A percentile compares a stretch with the other conserved stretches of the same genome.
Conservation (phyloP, 2,888 invertebrate species). For the Silvanus unidentatus region DNA sequence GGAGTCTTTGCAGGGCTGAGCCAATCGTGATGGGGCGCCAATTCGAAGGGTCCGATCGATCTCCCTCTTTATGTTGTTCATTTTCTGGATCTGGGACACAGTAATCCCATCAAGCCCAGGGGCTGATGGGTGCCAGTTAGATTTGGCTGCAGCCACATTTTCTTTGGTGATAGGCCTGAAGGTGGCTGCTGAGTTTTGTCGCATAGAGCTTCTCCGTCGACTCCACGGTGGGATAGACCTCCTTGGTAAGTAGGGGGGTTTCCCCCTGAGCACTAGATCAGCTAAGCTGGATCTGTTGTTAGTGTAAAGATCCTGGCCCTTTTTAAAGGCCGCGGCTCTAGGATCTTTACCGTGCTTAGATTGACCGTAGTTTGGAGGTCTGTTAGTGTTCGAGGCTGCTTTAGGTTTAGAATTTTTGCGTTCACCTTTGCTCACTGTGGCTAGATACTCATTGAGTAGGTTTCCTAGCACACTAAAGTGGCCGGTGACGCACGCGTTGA, state of each 20-base stretch:
- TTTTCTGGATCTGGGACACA: constrained; percentile 1
- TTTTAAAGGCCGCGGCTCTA: constrained; percentile 1
- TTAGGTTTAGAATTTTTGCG: neutral
- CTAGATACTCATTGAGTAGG: neutral
- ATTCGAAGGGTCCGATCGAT: constrained; percentile 14
- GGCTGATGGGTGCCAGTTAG: constrained; percentile 13
- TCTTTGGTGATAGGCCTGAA: neutral
- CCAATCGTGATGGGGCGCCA: constrained; percentile 26
- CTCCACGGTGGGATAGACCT: neutral
- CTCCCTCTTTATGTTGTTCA: neutral
- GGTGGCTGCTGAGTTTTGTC: neutral
- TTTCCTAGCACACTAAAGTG: too few relatives aligned
- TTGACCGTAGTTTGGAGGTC: constrained; percentile 2
- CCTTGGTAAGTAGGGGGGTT: neutral
- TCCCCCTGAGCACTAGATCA: neutral
- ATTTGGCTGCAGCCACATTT: neutral
- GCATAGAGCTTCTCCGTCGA: neutral
- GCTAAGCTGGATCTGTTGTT: neutral
- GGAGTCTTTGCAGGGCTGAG: constrained; percentile 15
- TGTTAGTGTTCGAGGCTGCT: neutral
- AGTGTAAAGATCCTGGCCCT: constrained; percentile 6
- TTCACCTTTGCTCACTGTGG: neutral
- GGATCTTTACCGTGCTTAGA: neutral
- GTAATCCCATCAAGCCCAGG: constrained; percentile 17
- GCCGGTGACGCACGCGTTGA: too few relatives aligned